A percentile compares a stretch with the other conserved stretches of the same genome.
Evolutionary conservation across 2,113 vertebrate genomes (phyloP).

Genomic region (Serilophus lunatus): DNA sequence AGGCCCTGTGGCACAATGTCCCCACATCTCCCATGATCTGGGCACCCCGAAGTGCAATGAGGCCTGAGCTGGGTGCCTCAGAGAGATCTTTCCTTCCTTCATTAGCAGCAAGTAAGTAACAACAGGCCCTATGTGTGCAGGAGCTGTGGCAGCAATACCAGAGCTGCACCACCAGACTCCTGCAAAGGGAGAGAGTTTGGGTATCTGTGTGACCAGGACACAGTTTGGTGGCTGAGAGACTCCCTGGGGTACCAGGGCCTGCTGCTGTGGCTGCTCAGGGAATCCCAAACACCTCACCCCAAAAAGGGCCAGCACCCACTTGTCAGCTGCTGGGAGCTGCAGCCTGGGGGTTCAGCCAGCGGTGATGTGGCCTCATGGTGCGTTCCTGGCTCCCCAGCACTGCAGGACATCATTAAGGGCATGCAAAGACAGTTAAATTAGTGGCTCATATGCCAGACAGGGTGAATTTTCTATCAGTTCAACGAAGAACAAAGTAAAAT

Average conservation of each 20-base stretch:
- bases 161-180: neutral
- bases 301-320: neutral
- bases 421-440: neutral
- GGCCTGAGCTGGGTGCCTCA: no score
- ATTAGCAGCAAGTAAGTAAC: neutral
- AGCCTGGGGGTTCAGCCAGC: neutral
- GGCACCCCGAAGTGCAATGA: neutral
- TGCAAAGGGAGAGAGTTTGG: neutral
- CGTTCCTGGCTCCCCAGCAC: neutral
- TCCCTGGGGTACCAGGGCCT: rapidly evolving
- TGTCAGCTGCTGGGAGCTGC: neutral
- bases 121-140: neutral
- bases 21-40: neutral
- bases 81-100: neutral
- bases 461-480: neutral
- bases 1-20: neutral
- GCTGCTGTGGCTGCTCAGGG: rapidly evolving
- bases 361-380: rapidly evolving
- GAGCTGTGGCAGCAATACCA: neutral
- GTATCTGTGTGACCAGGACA: no score
- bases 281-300: rapidly evolving
- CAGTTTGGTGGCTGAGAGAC: neutral
- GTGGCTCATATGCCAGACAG: neutral
- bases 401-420: no score
- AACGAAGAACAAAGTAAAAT: neutral